Base-by-base conservation (phyloP, 64 coral and sea anemone species). In the Porites australiensis region DNA sequence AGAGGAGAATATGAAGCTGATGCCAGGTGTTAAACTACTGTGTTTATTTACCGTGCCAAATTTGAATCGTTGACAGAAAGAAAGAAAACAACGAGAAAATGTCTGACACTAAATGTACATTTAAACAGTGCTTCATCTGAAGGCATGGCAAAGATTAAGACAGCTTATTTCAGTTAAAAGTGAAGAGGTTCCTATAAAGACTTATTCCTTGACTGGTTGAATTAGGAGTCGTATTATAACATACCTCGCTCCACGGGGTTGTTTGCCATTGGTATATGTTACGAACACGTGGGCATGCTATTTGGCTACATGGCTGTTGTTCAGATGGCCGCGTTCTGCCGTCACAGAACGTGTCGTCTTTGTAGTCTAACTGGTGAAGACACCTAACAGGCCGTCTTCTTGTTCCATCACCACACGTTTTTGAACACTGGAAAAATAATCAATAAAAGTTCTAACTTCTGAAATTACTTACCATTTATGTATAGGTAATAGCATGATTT, bases 331-430 rank as follows among this genome's bases (percentile, higher is more conserved):
- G 76, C 22, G 57, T 88, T 14, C 74, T 74, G 2, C 8, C 6
- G 67, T 95, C 94, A 86, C 94, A 95, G 14, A 83, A 83, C 52
- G 60, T 77, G 13, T 87, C 74, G 12, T n/a, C 70, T 70, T 45
- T 45, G 53, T 91, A 87, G n/a, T 91, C 80, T 20, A 87, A 12
- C 13, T 49, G 48, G 14, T 80, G 65, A 62, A 79, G 66, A 71
- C 94, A 95, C 54, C 88, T 74, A 13, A 95, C 59, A 27, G 72
- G 54, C 47, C 94, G 74, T 20, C 64, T 71, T 75, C 62, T 90
- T 13, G 78, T 77, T 37, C 94, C 94, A 43, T 88, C 64, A 44
- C 82, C 94, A 82, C 94, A 95, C 13, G 94, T 81, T 16, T 63
- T 87, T 22, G 94, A 95, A 88, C 94, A 95, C 94, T 95, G 47